A percentile compares a stretch with the other conserved stretches of the same genome.
These are phyloP conservation scores for Nicator chloris DNA, from an alignment of 2,113 vertebrate genomes.

Conservation along the genomic window DNA sequence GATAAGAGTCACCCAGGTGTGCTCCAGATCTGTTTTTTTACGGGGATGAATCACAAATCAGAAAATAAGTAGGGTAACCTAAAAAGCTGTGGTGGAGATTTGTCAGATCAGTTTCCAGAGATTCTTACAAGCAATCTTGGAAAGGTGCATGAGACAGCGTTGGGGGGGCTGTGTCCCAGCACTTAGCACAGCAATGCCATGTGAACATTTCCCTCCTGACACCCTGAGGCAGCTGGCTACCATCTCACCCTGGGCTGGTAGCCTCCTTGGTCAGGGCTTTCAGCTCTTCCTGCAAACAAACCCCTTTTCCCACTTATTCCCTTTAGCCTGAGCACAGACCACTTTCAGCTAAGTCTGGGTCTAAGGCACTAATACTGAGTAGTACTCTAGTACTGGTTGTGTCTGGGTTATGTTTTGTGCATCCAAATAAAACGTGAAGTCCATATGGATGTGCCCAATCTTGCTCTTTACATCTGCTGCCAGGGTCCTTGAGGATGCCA, in stretches of 20 bases:
- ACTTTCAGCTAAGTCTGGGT: neutral
- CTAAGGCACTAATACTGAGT: neutral
- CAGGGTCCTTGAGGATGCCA: neutral
- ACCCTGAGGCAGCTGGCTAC: neutral
- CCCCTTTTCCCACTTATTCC: neutral
- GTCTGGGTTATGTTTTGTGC: neutral
- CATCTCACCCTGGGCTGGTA: neutral
- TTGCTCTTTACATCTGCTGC: neutral
- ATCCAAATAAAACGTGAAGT: neutral
- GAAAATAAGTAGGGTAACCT: neutral
- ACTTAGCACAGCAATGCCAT: neutral
- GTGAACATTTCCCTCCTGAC: neutral
- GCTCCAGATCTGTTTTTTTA: neutral
- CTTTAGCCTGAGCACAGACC: neutral
- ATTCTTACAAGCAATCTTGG: neutral
- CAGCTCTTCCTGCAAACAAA: neutral
- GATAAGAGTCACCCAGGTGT: neutral
- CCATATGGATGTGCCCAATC: neutral
- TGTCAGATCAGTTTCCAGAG: neutral
- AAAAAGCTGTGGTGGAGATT: neutral
- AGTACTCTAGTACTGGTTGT: neutral
- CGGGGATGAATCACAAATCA: neutral
- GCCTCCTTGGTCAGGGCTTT: neutral
- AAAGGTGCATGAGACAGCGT: rapidly evolving
- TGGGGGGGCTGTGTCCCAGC: neutral